Percentiles rank a stretch among this genome's conserved stretches.
Conservation (phyloP, 2,888 invertebrate species). For the Tortricodes alternella region DNA sequence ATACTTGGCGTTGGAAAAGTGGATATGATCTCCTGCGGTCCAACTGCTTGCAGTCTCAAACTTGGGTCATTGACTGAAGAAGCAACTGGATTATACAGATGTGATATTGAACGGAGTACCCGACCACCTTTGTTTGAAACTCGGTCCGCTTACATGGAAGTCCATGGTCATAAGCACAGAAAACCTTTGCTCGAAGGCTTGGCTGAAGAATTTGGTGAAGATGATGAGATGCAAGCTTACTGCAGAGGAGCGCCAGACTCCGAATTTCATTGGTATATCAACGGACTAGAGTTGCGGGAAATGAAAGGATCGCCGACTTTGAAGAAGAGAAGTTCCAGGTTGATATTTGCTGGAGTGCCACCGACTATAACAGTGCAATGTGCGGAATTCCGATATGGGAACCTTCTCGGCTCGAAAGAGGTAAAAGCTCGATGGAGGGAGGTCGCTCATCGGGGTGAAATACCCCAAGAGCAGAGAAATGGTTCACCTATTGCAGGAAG, state of each 20-base stretch:
- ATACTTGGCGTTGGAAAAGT: slow-evolving; percentile 64
- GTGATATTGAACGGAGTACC: slow-evolving; percentile 67
- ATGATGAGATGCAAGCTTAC: slow-evolving; percentile 63
- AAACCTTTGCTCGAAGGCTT: slow-evolving; percentile 66
- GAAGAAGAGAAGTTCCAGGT: slow-evolving; percentile 51
- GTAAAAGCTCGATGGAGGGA: slow-evolving; percentile 59
- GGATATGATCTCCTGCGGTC: slow-evolving; percentile 65
- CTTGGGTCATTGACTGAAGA: slow-evolving; percentile 65
- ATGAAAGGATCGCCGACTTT: slow-evolving; percentile 54
- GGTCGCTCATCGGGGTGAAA: slow-evolving; percentile 39
- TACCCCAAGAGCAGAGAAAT: slow-evolving; percentile 44
- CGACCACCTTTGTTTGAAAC: slow-evolving; percentile 67
- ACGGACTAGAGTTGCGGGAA: slow-evolving; percentile 58
- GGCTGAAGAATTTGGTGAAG: slow-evolving; percentile 58
- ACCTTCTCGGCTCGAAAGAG: slow-evolving; percentile 62
- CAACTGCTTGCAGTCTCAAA: slow-evolving; percentile 59
- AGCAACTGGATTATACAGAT: slow-evolving; percentile 68
- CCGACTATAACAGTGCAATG: slow-evolving; percentile 77
- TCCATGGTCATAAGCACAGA: slow-evolving; percentile 57
- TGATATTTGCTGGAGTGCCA: slow-evolving; percentile 67
- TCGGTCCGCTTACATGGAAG: slow-evolving; percentile 63
- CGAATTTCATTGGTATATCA: slow-evolving; percentile 71
- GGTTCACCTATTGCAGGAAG: slow-evolving; percentile 22
- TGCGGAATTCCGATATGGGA: slow-evolving; percentile 77
- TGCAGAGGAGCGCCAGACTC: slow-evolving; percentile 62